These are phyloP conservation scores for Plodia interpunctella DNA, from an alignment of 1,140 invertebrate genomes.

Conservation along the genomic window DNA sequence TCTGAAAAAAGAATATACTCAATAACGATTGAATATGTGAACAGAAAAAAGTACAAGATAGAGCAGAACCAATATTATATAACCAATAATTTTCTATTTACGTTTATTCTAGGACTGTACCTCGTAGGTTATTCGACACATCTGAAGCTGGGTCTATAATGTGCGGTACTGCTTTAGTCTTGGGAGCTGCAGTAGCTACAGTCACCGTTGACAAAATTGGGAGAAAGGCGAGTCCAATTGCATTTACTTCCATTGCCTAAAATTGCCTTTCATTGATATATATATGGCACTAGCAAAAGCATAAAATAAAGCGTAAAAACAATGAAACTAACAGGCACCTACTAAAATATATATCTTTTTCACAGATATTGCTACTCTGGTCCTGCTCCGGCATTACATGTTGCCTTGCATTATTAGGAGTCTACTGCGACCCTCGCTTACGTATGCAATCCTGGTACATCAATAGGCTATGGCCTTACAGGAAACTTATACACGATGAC, in stretches of 20 bases:
- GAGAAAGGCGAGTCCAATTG: slow-evolving; percentile 43
- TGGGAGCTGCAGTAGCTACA: slow-evolving; percentile 58
- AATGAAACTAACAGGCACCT: too few species aligned
- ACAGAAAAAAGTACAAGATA: too few species aligned
- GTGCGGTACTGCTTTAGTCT: slow-evolving; percentile 56
- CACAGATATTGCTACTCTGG: slow-evolving; percentile 56
- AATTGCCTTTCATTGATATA: too few species aligned
- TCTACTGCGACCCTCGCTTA: slow-evolving; percentile 63
- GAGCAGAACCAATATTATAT: too few species aligned
- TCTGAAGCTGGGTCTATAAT: slow-evolving; percentile 60
- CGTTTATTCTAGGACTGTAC: slow-evolving; percentile 37
- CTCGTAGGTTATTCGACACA: slow-evolving; percentile 39
- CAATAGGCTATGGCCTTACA: slow-evolving; percentile 46
- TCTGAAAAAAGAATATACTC: slow-evolving; percentile 10
- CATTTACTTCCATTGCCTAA: too few species aligned
- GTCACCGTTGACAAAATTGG: slow-evolving; percentile 61
- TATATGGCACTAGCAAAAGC: too few species aligned
- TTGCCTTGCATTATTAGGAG: slow-evolving; percentile 52
- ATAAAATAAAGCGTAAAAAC: too few species aligned
- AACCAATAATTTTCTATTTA: not conserved
- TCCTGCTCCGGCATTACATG: slow-evolving; percentile 64
- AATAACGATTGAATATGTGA: too few species aligned
- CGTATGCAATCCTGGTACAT: slow-evolving; percentile 53
- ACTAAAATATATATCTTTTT: not conserved
- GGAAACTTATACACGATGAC: slow-evolving; percentile 18